phyloP scores from a whole-genome alignment of 2,113 vertebrate species.

The Delphinus delphis region DNA sequence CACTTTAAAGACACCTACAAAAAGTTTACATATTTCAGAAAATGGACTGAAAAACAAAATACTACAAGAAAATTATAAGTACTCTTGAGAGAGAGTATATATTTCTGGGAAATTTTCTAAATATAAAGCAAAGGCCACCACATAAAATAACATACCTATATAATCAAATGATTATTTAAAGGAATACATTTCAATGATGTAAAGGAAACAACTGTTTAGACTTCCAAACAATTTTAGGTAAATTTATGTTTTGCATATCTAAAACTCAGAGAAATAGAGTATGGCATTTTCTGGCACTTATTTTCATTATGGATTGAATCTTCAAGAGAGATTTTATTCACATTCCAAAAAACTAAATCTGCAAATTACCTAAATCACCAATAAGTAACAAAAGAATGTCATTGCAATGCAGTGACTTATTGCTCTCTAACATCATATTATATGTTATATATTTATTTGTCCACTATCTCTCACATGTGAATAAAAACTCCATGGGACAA shows the following conservation, averaged over 20 bases:
- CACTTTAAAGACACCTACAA: conserved; percentile 4
- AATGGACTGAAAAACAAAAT: neutral
- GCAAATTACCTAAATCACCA: neutral
- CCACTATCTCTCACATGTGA: neutral
- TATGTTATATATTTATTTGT: neutral
- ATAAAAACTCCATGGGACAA: neutral
- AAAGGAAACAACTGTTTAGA: conserved; percentile 39
- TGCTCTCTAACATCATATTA: neutral
- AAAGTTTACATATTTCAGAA: conserved; percentile 10
- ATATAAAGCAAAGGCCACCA: conserved; percentile 18
- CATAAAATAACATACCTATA: conserved; percentile 16
- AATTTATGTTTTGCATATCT: neutral
- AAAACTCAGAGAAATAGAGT: neutral
- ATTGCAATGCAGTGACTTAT: neutral
- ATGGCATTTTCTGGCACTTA: conserved; percentile 9
- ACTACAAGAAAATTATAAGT: neutral
- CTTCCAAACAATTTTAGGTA: conserved; percentile 20
- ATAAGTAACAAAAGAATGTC: neutral
- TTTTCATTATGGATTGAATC: neutral
- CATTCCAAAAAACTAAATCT: neutral
- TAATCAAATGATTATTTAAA: neutral
- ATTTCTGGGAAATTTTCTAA: conserved; percentile 13
- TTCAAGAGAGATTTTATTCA: conserved; percentile 22
- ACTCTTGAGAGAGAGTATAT: neutral
- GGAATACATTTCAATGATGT: neutral